Conservation (phyloP, 1,140 invertebrate species). For the Linepithema humile region DNA sequence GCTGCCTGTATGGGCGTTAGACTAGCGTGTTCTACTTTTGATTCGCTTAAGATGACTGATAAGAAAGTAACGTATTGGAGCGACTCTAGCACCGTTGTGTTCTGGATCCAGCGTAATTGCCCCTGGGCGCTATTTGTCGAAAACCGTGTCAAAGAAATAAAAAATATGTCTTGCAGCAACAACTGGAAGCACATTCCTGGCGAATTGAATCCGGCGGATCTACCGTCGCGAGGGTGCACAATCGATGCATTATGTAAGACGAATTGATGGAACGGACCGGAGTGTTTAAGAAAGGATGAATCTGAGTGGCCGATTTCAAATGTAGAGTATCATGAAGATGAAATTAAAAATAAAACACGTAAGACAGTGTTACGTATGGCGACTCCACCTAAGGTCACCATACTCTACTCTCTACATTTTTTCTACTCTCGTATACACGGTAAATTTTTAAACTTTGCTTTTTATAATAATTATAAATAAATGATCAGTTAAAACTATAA, state of each 20-base stretch:
- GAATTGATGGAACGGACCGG: not conserved
- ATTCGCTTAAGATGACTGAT: not conserved
- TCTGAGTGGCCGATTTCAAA: not conserved
- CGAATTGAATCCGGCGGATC: not conserved
- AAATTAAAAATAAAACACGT: not conserved
- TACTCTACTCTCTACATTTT: no score
- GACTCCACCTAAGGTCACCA: no score
- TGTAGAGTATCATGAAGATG: not conserved
- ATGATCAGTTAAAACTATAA: no score
- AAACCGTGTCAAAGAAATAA: not conserved
- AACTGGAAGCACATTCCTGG: not conserved
- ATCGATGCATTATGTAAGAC: not conserved
- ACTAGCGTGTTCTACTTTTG: not conserved
- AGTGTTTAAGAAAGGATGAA: not conserved
- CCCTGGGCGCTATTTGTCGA: not conserved
- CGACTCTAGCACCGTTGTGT: not conserved
- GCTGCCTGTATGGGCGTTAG: not conserved
- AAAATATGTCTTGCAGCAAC: not conserved
- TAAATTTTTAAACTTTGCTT: no score
- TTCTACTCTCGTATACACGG: no score
- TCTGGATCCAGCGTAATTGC: not conserved
- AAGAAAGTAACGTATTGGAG: not conserved
- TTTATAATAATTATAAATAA: no score
- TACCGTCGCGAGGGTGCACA: not conserved
- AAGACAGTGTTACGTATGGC: not conserved